A percentile compares a stretch with the other conserved stretches of the same genome.
These are phyloP conservation scores for Himalopsyche japonica DNA, from an alignment of 2,888 invertebrate species.

Conservation along the genomic window DNA sequence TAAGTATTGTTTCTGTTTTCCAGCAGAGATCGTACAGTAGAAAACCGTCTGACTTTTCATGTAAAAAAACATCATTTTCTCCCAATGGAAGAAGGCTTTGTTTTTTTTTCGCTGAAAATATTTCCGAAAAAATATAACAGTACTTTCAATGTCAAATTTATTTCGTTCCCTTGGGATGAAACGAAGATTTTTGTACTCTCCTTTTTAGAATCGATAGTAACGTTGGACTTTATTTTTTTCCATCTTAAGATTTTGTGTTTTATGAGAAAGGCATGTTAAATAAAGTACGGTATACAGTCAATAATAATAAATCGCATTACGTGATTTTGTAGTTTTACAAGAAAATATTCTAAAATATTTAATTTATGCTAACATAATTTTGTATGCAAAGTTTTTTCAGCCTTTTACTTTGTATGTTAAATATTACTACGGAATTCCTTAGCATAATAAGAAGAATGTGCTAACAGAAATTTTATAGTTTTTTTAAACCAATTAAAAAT, in stretches of 20 bases:
- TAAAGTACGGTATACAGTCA: neutral
- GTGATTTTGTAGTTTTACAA: neutral
- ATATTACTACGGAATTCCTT: too few relatives aligned
- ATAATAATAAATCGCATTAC: neutral
- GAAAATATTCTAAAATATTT: too few relatives aligned
- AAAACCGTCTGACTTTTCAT: neutral
- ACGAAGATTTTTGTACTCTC: neutral
- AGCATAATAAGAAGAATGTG: too few relatives aligned
- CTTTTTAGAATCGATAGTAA: neutral
- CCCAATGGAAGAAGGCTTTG: neutral
- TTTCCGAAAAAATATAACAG: neutral
- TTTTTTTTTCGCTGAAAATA: neutral
- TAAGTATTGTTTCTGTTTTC: neutral
- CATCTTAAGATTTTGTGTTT: neutral
- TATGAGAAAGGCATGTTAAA: neutral
- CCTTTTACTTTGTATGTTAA: too few relatives aligned
- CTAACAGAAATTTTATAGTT: too few relatives aligned
- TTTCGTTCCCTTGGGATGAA: neutral
- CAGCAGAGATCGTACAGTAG: neutral
- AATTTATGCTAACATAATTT: too few relatives aligned
- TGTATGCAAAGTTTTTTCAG: too few relatives aligned
- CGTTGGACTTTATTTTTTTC: neutral
- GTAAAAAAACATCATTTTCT: neutral
- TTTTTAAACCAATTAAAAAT: too few relatives aligned
- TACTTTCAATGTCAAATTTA: neutral